Base-by-base conservation (phyloP, 2,797 vertebrate genomes). In the Morus bassanus region DNA sequence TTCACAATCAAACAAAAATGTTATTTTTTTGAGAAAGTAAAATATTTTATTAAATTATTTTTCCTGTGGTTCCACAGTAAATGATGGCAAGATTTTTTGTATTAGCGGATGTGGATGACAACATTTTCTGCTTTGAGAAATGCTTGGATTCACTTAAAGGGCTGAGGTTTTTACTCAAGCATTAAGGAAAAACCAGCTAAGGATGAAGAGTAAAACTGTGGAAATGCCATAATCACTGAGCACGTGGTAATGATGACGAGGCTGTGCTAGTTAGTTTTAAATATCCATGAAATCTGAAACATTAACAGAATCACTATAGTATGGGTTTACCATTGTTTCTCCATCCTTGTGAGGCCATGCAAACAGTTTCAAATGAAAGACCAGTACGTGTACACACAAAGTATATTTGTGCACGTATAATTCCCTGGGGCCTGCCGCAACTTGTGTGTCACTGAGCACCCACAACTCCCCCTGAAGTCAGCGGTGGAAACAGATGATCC, bases 11-110 rank as follows among this genome's bases (percentile, higher is more conserved):
- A 98, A 97, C 97, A 98, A 98, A 98, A 97, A 96, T 5, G 16
- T 95, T 97, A 97, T 98, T 98, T 98, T 98, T 92, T 98, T 96
- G 93, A 98, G 95, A 95, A 97, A 93, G 68, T 57, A 94, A 96
- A 98, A 97, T 97, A 91, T 97, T 98, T 97, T 97, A 97, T 97
- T 97, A 95, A 97, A 96, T 96, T 79, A 8, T 93, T 94, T 86
- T 85, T 37, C 43, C 45, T 56, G 21, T 10, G 9, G 6, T 61
- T 73, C 24, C 50, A 68, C 31, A 48, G 56, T 43, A 76, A 93
- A 73, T 1, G 14, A 56, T 30, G 18, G 53, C 46, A 79, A 60
- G 63, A 80, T 69, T 93, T 86, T 73, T 27, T 72, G 11, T 48
- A 46, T 54, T 70, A 88, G 53, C 45, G n/a, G 23, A 19, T 48